Evolutionary conservation across 2,797 vertebrate species (phyloP).

Genomic region (Tenualosa thibaudeaui): DNA sequence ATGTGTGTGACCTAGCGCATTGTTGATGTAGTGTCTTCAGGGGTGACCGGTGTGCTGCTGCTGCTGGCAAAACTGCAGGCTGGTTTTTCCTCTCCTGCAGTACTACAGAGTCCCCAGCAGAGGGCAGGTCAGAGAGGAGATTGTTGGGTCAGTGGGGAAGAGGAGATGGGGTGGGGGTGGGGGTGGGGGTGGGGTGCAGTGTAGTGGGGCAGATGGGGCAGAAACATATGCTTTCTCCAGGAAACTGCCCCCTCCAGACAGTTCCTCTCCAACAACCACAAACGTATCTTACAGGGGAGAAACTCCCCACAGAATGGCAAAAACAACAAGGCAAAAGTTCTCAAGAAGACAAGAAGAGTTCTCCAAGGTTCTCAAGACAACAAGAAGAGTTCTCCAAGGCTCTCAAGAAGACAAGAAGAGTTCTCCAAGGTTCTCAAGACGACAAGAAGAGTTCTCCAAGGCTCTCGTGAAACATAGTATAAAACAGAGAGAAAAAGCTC

Average conservation of each 20-base stretch:
- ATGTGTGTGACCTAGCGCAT: too few relatives aligned
- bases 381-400: too few relatives aligned
- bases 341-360: conserved; percentile 52
- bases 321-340: conserved; percentile 68
- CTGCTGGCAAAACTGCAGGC: neutral
- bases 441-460: too few relatives aligned
- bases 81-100: neutral
- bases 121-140: conserved; percentile 27
- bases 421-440: too few relatives aligned
- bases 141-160: neutral
- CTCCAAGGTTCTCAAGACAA: too few relatives aligned
- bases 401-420: too few relatives aligned
- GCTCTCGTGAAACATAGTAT: conserved; percentile 51
- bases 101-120: neutral
- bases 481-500: conserved; percentile 31
- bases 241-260: conserved; percentile 6
- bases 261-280: conserved; percentile 38
- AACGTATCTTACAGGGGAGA: conserved; percentile 54
- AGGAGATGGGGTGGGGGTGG: neutral
- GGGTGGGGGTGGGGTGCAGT: too few relatives aligned
- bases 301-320: conserved; percentile 42
- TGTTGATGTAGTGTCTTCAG: too few relatives aligned
- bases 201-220: neutral
- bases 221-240: conserved; percentile 61
- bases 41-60: too few relatives aligned